Percentiles rank a stretch among this genome's conserved stretches.
These are phyloP conservation scores for Lepidurus apus DNA, from an alignment of 1,140 invertebrate species.

Conservation along the genomic window DNA sequence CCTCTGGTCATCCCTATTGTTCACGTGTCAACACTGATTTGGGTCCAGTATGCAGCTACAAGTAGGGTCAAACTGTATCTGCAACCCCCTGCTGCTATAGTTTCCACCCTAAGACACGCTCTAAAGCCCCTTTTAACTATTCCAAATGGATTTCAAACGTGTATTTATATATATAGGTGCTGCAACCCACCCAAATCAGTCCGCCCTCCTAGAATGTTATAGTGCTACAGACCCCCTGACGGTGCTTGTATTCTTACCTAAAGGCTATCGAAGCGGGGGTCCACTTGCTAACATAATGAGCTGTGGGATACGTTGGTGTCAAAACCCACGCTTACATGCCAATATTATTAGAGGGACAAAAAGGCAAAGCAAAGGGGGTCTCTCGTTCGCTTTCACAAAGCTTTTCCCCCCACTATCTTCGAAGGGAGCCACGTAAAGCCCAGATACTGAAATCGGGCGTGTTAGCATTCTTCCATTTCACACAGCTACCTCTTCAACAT, in stretches of 20 bases:
- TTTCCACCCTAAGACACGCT: slow-evolving; percentile 21
- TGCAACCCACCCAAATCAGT: slow-evolving; percentile 10
- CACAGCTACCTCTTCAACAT: not conserved
- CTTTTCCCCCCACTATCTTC: not conserved
- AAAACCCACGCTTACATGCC: slow-evolving; percentile 21
- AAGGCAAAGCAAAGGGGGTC: slow-evolving; percentile 14
- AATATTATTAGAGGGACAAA: slow-evolving; percentile 19
- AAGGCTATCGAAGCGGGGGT: slow-evolving; percentile 20
- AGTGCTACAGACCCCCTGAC: not conserved
- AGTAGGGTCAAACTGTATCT: slow-evolving; percentile 7
- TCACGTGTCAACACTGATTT: not conserved
- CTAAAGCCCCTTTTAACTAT: not conserved
- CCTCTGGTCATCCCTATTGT: slow-evolving; percentile 18
- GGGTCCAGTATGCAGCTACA: slow-evolving; percentile 17
- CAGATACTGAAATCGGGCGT: slow-evolving; percentile 14
- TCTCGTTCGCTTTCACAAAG: slow-evolving; percentile 2
- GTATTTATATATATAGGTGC: not conserved
- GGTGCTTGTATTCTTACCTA: not conserved
- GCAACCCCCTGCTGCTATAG: slow-evolving; percentile 11
- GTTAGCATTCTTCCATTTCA: slow-evolving; percentile 15
- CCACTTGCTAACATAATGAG: slow-evolving; percentile 14
- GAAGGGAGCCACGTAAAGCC: not conserved
- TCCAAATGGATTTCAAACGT: not conserved
- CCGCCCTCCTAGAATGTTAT: not conserved
- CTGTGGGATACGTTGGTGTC: slow-evolving; percentile 14